These are phyloP conservation scores for Eupsilia transversa DNA, from an alignment of 2,888 invertebrate species.

Conservation along the genomic window DNA sequence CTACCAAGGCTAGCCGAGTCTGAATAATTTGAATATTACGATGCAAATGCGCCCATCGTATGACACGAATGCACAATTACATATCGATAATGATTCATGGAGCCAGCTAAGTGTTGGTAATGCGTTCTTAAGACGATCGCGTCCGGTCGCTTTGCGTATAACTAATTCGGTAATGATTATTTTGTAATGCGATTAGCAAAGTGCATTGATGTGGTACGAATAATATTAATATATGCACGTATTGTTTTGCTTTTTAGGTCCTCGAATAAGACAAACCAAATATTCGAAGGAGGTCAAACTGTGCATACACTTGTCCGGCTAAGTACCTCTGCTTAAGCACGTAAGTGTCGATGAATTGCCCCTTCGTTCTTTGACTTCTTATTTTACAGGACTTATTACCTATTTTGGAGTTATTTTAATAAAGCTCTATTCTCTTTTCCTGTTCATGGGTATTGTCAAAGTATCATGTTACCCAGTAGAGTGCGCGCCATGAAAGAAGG, in stretches of 20 bases:
- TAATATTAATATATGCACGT: constrained; percentile 32
- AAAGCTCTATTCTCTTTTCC: background rate
- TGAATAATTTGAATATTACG: constrained; percentile 63
- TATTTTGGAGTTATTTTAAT: background rate
- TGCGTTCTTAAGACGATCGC: constrained; percentile 43
- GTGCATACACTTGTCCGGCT: constrained; percentile 29
- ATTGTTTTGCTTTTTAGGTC: constrained; percentile 53
- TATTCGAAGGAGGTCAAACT: constrained; percentile 43
- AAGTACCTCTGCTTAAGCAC: constrained; percentile 5
- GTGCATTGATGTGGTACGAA: constrained; percentile 50
- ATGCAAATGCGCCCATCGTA: constrained; percentile 57
- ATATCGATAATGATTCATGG: constrained; percentile 54
- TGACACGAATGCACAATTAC: constrained; percentile 63
- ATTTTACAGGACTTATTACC: background rate
- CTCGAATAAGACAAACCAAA: constrained; percentile 33
- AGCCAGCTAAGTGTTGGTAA: constrained; percentile 42
- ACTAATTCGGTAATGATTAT: constrained; percentile 37
- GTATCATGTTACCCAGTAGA: background rate
- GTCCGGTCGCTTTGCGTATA: constrained; percentile 48
- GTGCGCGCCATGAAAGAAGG: too few relatives aligned
- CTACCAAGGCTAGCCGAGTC: constrained; percentile 54
- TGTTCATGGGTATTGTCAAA: background rate
- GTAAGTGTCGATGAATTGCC: background rate
- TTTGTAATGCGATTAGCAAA: constrained; percentile 48
- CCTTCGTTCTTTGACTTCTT: background rate